phyloP scores from a whole-genome alignment of 2,797 vertebrate species.

The Ctenopoma kingsleyae region DNA sequence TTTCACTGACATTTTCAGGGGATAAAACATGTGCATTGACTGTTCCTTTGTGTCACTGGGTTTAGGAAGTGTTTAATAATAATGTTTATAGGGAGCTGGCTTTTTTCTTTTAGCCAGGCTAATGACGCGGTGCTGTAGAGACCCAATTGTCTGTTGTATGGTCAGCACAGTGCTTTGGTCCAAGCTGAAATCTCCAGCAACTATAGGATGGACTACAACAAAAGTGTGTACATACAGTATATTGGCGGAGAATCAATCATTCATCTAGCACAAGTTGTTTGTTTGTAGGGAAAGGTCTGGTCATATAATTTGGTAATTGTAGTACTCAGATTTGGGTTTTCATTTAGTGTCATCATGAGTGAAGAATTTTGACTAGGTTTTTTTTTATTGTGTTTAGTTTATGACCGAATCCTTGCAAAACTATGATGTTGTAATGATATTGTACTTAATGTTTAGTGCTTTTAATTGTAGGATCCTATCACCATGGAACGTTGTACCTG shows the following conservation, averaged over 20 bases:
- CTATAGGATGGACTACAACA: slow-evolving; percentile 36
- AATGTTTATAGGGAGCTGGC: slow-evolving; percentile 79
- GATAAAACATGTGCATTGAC: slow-evolving; percentile 74
- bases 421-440: too few relatives aligned
- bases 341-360: too few relatives aligned
- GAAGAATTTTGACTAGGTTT: too few relatives aligned
- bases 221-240: slow-evolving; percentile 58
- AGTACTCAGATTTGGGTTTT: too few relatives aligned
- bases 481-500: too few relatives aligned
- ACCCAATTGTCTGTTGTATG: not conserved
- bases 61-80: slow-evolving; percentile 65
- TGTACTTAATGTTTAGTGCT: too few relatives aligned
- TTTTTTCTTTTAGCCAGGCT: slow-evolving; percentile 45
- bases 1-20: slow-evolving; percentile 80
- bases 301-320: too few relatives aligned
- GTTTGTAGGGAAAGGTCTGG: slow-evolving; percentile 13
- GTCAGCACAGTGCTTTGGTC: not conserved
- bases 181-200: not conserved
- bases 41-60: slow-evolving; percentile 76
- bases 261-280: too few relatives aligned
- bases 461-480: too few relatives aligned
- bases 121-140: not conserved
- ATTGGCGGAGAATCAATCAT: too few relatives aligned
- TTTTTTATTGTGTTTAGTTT: too few relatives aligned
- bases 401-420: too few relatives aligned